Percentiles rank a stretch among this genome's conserved stretches.
phyloP scores from a whole-genome alignment of 2,888 invertebrate genomes.

The Embidobia sp. region DNA sequence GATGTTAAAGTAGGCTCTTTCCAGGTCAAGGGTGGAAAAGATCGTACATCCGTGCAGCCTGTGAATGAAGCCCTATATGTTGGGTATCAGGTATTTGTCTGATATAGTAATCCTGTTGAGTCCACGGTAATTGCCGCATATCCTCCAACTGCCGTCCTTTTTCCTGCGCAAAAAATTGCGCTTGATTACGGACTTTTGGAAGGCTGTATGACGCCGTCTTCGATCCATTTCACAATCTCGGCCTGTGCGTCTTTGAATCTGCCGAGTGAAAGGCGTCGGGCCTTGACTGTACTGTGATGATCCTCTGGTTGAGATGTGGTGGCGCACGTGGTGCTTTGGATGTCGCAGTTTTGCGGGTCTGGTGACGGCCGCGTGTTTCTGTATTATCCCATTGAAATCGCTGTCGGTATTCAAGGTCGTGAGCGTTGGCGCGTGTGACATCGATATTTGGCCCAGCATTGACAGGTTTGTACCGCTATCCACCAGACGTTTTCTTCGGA shows the following conservation, averaged over 20 bases:
- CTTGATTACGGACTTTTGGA: conserved; percentile 19
- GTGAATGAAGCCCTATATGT: conserved; percentile 10
- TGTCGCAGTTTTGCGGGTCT: conserved; percentile 4
- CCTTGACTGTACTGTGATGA: conserved; percentile 1
- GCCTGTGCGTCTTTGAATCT: neutral
- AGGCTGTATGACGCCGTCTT: neutral
- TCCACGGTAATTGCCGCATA: conserved; percentile 26
- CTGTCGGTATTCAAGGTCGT: neutral
- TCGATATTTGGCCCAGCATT: neutral
- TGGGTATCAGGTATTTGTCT: conserved; percentile 3
- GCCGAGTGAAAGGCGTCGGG: conserved; percentile 3
- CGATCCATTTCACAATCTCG: neutral
- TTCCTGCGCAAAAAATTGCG: neutral
- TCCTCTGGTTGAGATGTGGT: conserved; percentile 10
- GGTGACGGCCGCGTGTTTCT: conserved; percentile 1
- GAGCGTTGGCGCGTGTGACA: neutral
- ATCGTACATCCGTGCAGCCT: neutral
- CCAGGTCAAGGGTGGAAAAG: conserved; percentile 1
- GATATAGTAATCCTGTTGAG: conserved; percentile 21
- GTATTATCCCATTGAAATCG: neutral
- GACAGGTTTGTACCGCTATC: neutral
- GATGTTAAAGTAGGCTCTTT: conserved; percentile 1
- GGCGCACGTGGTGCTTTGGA: conserved; percentile 1
- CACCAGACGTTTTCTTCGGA: neutral
- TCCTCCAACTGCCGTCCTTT: conserved; percentile 13